Percentiles rank a stretch among this genome's conserved stretches.
phyloP scores from a whole-genome alignment of 2,888 invertebrate species.

The Chelonus formosanus region DNA sequence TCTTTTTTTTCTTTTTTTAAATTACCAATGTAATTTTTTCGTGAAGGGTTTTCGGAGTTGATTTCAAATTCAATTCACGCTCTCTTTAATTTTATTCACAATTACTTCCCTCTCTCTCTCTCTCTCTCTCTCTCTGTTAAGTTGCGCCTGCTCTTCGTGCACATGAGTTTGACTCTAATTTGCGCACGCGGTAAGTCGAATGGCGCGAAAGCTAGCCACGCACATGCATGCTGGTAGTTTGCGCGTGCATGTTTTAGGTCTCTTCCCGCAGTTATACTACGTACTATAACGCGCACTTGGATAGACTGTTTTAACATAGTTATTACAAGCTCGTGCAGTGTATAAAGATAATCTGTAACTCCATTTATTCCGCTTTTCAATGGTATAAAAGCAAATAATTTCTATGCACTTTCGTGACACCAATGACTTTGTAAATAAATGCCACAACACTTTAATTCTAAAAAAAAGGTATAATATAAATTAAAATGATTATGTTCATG shows the following conservation, averaged over 20 bases:
- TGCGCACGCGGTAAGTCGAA: constrained; percentile 34
- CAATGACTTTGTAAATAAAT: no score
- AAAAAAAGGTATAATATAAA: no score
- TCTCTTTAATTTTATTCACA: constrained; percentile 36
- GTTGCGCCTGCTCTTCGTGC: constrained; percentile 31
- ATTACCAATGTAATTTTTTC: no score
- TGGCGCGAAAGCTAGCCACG: constrained; percentile 28
- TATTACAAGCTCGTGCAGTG: constrained; percentile 24
- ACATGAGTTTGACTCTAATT: constrained; percentile 32
- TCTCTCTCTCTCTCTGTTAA: constrained; percentile 7
- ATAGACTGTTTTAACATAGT: constrained; percentile 26
- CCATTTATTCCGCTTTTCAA: no score
- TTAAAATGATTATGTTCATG: not conserved
- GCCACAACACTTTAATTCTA: no score
- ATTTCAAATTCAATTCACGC: constrained; percentile 35
- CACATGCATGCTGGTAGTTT: constrained; percentile 28
- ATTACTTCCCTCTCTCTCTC: constrained; percentile 16
- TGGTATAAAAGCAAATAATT: no score
- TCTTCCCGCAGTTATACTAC: constrained; percentile 12
- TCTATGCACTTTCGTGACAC: no score
- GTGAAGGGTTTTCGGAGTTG: no score
- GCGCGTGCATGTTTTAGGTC: constrained; percentile 28
- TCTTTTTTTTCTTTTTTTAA: no score
- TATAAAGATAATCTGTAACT: no score
- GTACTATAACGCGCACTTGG: constrained; percentile 24